Base-by-base conservation (phyloP, 2,888 invertebrate species). In the Parnassius glacialis region DNA sequence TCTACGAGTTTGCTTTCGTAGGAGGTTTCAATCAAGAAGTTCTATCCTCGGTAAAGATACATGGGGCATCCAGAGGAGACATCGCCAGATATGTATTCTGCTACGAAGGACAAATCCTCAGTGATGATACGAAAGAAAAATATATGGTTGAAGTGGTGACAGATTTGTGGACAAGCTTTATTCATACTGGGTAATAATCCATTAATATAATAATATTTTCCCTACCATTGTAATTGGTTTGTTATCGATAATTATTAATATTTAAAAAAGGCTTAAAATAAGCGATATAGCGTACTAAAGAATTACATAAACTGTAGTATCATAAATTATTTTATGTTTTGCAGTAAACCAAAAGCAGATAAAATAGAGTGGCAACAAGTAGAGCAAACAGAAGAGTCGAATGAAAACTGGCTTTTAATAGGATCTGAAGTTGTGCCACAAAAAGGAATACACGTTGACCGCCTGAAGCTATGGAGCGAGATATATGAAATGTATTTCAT, bases 1-100 rank as follows among this genome's bases (percentile, higher is more conserved):
- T 93, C 69, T 93, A 93, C 69, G 92, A 93, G 67, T 93, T 93
- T 70, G 84, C 89, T 10, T 93, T 88, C 63, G 88, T 91, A 25
- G 92, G 93, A 3, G 72, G 81, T 2, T 69, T 92, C 64, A 92
- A 92, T 11, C 75, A 85, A 43, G 90, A 90, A 64, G 81, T 90
- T 57, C 76, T 81, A 9, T 77, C 88, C 67, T 62, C 92, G 66
- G 76, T 52, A 2, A 78, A 79, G 5, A 67, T 77, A 16, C 62
- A 74, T 0, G 93, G 93, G 0, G 92, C 93, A 3, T 91, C 90
- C 42, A 89, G 92, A 52, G 93, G 93, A 2, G 93, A 93, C 68
- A 89, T 92, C 54, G 73, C 92, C 59, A 90, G 92, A 0, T 93
- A 93, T 61, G 72, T 93, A 12, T 93, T 94, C 66, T 72, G 71